Evolutionary conservation across 1,140 invertebrate species (phyloP), one percentile per base, ranked within the genome.

Genomic region (Conopomorpha cramerella): DNA sequence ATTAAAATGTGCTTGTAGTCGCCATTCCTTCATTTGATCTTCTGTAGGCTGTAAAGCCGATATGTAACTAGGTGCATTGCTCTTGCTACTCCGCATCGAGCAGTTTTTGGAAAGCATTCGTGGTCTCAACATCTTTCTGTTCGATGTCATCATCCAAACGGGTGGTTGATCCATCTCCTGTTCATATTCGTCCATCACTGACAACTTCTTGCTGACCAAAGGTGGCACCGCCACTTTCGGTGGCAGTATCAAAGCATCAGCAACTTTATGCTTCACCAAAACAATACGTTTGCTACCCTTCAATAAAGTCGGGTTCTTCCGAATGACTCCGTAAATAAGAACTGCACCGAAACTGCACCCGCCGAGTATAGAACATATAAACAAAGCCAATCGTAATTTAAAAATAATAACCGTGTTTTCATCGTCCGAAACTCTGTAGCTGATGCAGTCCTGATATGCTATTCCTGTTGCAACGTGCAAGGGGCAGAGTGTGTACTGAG

Each of bases 261-360:
- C 65, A 2, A 65, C 55, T 43, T 77, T 74, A 19, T 71, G 72
- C 27, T 81, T 81, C 0, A 83, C 80, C 28, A 84, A 71, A 3
- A 86, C 55, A 8, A 86, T 63, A 16, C 82, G 67, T 45, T 85
- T 84, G 43, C 78, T 86, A 1, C 82, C 82, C 45, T 73, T 79
- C 8, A 86, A 43, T 32, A 85, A 52, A 8, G 50, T 44, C 0
- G 84, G 83, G 39, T 85, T 68, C 35, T 51, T 64, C 14, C 79
- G 62, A 3, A 86, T 57, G 0, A 81, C 23, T 26, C 51, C 52
- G 39, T 76, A 82, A 15, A 81, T 56, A 1, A 43, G 42, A 12
- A 76, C 25, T 30, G 77, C 79, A 17, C 80, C 78, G n/a, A 70
- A 23, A 23, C 19, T 10, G 4, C 19, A 4, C 4, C 4, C 19